Conservation (phyloP, 2,888 invertebrate genomes). For the Aporophyla lueneburgensis region DNA sequence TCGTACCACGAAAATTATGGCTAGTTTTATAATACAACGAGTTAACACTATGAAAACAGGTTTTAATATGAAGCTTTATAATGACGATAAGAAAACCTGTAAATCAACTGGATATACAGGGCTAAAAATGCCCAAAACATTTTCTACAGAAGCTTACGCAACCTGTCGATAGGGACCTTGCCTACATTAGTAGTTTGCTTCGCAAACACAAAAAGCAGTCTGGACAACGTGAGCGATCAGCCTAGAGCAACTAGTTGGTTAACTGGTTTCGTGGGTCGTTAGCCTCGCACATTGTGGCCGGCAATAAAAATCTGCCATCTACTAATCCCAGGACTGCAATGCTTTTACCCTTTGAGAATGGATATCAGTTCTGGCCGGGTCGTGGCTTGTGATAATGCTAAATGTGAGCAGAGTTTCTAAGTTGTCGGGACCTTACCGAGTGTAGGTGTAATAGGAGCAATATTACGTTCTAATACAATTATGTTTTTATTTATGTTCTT, state of each 20-base stretch:
- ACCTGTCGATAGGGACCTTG: conserved; percentile 9
- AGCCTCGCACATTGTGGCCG: conserved; percentile 65
- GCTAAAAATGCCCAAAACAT: not conserved
- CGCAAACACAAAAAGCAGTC: conserved; percentile 60
- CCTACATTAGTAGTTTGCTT: conserved; percentile 17
- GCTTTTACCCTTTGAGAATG: conserved; percentile 5
- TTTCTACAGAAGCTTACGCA: conserved; percentile 18
- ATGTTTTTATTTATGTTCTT: not conserved
- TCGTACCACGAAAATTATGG: not conserved
- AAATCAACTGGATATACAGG: not conserved
- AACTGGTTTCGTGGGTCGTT: conserved; percentile 77
- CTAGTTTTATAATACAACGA: conserved; percentile 13
- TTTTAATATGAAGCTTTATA: conserved; percentile 17
- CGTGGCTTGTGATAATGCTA: conserved; percentile 14
- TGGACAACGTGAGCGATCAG: conserved; percentile 53
- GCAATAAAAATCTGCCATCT: conserved; percentile 39
- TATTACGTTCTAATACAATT: conserved; percentile 22
- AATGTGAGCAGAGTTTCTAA: conserved; percentile 18
- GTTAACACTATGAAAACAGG: conserved; percentile 10
- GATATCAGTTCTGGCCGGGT: not conserved
- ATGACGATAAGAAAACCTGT: conserved; percentile 13
- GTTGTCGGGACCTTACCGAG: conserved; percentile 1
- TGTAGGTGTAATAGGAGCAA: conserved; percentile 1
- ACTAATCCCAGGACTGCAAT: conserved; percentile 29
- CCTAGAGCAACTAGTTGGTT: conserved; percentile 64